Evolutionary conservation across 2,797 vertebrate species (phyloP).

Genomic region (Leuciscus waleckii): DNA sequence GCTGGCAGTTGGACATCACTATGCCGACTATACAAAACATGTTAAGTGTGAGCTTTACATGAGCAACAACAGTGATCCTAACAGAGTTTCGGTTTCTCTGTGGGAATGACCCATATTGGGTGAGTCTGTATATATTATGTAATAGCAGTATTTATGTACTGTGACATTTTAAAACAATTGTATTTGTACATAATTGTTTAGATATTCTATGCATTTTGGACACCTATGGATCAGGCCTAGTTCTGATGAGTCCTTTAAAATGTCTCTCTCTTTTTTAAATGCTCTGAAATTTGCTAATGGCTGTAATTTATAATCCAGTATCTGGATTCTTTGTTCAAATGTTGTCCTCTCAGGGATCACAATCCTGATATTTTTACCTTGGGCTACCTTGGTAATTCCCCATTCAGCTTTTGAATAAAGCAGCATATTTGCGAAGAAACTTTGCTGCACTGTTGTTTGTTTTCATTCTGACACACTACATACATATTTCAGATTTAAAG

Average conservation of each 20-base stretch:
- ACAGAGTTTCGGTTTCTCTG: slow-evolving; percentile 71
- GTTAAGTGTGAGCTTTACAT: slow-evolving; percentile 53
- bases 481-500: background rate
- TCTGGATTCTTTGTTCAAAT: slow-evolving; percentile 84
- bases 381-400: slow-evolving; percentile 78
- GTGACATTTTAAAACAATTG: slow-evolving; percentile 73
- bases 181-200: slow-evolving; percentile 74
- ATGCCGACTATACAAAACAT: slow-evolving; percentile 60
- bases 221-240: slow-evolving; percentile 84
- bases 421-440: slow-evolving; percentile 83
- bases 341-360: slow-evolving; percentile 91
- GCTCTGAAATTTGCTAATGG: slow-evolving; percentile 77
- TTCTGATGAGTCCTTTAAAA: slow-evolving; percentile 70
- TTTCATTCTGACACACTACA: slow-evolving; percentile 52
- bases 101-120: slow-evolving; percentile 93
- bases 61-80: slow-evolving; percentile 68
- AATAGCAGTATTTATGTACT: slow-evolving; percentile 93
- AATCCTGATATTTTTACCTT: slow-evolving; percentile 82
- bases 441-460: slow-evolving; percentile 56
- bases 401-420: slow-evolving; percentile 87
- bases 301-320: slow-evolving; percentile 89
- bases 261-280: slow-evolving; percentile 59
- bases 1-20: slow-evolving; percentile 49
- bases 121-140: slow-evolving; percentile 83
- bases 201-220: slow-evolving; percentile 73